Base-by-base conservation (phyloP, 2,113 vertebrate genomes). In the Carollia perspicillata region DNA sequence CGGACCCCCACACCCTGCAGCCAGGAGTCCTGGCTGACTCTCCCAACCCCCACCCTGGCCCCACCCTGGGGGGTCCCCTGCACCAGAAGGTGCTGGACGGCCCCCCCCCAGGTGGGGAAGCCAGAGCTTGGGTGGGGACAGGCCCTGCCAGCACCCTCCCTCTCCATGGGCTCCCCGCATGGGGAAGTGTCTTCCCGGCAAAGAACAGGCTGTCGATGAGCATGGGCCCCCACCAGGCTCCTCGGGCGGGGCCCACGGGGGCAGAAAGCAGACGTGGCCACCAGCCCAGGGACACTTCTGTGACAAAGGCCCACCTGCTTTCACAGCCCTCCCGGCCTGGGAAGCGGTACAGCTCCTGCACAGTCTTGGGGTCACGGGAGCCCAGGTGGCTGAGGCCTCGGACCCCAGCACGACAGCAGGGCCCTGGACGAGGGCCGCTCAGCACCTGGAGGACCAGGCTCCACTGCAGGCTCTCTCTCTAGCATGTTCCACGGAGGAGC, bases 311-410 rank as follows among this genome's bases (percentile, higher is more conserved):
- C 77, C 8, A 9, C 26, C 33, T 0, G 0, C 30, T 42, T 17
- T 9, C 40, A 8, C 26, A 13, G 28, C 28, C n/a, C 40, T 11
- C 9, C 0, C 0, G 30, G 5, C 23, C 22, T 12, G 51, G 18
- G 49, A 2, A 17, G 2, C 6, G 5, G 6, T 5, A 0, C 8
- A 3, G 44, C 10, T 0, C 8, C 44, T 11, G 16, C 44, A 33
- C 63, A 2, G 28, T 28, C 9, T 44, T 10, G 16, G 72, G 71
- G 72, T 2, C 42, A 44, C 8, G 14, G 8, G 72, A 44, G 26
- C 44, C 42, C n/a, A 18, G 72, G 42, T 2, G 42, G 33, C 33
- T 4, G 37, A 33, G 40, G 63, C 51, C 51, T 30, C 72, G 22
- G 33, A 26, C 35, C 16, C 9, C 22, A 22, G 26, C 30, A 14